Conservation (phyloP, 2,888 invertebrate species). For the Drosophila parthenogenetica region DNA sequence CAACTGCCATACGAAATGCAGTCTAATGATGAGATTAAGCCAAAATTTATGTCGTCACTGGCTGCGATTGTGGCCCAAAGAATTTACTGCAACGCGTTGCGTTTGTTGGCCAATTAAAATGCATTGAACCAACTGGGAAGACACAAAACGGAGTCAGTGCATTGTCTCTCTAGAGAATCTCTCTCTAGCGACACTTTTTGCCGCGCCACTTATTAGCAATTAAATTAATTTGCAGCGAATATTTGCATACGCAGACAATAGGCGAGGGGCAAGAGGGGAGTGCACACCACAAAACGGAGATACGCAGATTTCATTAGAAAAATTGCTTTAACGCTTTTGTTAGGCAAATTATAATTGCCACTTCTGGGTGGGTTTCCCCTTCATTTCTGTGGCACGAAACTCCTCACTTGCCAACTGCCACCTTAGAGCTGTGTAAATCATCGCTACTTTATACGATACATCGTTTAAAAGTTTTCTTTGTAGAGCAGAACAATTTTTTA, state of each 20-base stretch:
- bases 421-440: neutral
- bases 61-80: constrained; percentile 21
- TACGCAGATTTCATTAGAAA: constrained; percentile 74
- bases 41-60: constrained; percentile 67
- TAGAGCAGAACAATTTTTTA: no score
- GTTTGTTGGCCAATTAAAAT: constrained; percentile 82
- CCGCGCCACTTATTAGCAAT: constrained; percentile 81
- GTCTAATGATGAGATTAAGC: constrained; percentile 81
- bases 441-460: neutral
- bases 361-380: constrained; percentile 73
- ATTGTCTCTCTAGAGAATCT: constrained; percentile 45
- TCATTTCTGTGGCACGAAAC: constrained; percentile 15
- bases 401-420: constrained; percentile 11
- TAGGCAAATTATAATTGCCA: constrained; percentile 72
- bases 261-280: constrained; percentile 11
- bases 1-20: constrained; percentile 63
- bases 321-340: constrained; percentile 54
- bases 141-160: constrained; percentile 20
- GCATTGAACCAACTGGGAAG: constrained; percentile 78
- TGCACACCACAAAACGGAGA: constrained; percentile 20
- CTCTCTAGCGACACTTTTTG: constrained; percentile 2
- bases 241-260: constrained; percentile 84
- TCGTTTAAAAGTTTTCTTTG: neutral
- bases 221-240: constrained; percentile 83
- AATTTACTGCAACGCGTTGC: constrained; percentile 26